Percentiles rank a stretch among this genome's conserved stretches.
Conservation (phyloP, 1,140 invertebrate species). For the Drosophila pseudoobscura region DNA sequence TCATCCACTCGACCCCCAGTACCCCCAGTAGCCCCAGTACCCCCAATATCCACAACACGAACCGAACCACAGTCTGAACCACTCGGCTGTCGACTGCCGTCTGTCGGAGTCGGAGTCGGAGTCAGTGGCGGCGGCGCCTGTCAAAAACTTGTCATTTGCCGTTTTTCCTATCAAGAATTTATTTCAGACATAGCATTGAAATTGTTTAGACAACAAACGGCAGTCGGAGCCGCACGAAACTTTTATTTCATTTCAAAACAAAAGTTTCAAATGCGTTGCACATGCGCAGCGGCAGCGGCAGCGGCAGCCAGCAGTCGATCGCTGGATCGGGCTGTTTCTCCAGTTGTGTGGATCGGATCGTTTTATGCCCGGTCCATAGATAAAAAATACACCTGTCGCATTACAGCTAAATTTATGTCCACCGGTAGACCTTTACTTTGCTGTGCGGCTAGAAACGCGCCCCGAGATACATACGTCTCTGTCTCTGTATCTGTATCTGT, state of each 20-base stretch:
- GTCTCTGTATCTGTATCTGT: conserved; percentile 13
- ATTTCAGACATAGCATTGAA: conserved; percentile 71
- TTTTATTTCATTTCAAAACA: conserved; percentile 70
- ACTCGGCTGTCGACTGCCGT: conserved; percentile 29
- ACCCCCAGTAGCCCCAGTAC: background rate
- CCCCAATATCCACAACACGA: background rate
- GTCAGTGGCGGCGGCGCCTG: conserved; percentile 45
- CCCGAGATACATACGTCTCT: conserved; percentile 33
- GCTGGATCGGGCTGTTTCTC: conserved; percentile 9
- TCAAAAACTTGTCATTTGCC: conserved; percentile 57
- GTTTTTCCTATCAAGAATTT: conserved; percentile 70
- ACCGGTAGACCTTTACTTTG: conserved; percentile 82
- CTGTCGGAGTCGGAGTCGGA: conserved; percentile 2
- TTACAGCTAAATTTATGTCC: conserved; percentile 83
- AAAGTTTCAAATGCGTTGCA: conserved; percentile 74
- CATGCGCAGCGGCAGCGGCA: conserved; percentile 57
- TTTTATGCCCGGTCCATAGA: conserved; percentile 76
- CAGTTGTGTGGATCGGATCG: conserved; percentile 18
- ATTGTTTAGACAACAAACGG: conserved; percentile 48
- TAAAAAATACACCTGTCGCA: conserved; percentile 82
- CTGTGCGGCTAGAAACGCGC: conserved; percentile 72
- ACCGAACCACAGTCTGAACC: conserved; percentile 4
- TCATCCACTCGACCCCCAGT: conserved; percentile 3
- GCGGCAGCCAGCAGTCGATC: conserved; percentile 21
- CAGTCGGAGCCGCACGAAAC: conserved; percentile 10